phyloP scores from a whole-genome alignment of 2,797 vertebrate genomes.

The Botia almorhae region DNA sequence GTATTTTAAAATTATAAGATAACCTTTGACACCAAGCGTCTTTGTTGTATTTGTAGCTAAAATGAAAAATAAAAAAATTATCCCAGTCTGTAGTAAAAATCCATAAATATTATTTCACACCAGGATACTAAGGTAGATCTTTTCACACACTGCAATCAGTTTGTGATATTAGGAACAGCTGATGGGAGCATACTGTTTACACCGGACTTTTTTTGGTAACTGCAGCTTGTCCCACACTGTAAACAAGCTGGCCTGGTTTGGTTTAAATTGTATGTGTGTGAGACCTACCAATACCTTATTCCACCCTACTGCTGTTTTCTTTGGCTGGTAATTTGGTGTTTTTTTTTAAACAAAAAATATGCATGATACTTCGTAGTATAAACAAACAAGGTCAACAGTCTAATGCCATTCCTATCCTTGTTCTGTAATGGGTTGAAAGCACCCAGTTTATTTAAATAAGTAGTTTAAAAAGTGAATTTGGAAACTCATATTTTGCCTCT shows the following conservation, averaged over 20 bases:
- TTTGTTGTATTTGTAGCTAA: background rate
- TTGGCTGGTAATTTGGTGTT: background rate
- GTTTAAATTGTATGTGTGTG: background rate
- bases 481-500: constrained; percentile 6
- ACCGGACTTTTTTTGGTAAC: constrained; percentile 7
- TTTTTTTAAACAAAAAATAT: background rate
- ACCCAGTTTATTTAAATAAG: background rate
- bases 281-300: background rate
- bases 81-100: background rate
- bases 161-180: constrained; percentile 10
- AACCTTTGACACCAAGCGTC: background rate
- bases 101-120: background rate
- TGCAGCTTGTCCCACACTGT: background rate
- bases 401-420: background rate
- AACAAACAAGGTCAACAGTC: background rate
- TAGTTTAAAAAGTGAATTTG: background rate
- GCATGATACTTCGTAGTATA: background rate
- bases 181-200: background rate
- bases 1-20: background rate
- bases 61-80: background rate
- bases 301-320: background rate
- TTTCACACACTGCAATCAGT: background rate
- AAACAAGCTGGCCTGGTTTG: background rate
- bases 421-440: background rate
- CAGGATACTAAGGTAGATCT: background rate